Conservation (phyloP, 1,140 invertebrate species). For the Leptinotarsa defecta region DNA sequence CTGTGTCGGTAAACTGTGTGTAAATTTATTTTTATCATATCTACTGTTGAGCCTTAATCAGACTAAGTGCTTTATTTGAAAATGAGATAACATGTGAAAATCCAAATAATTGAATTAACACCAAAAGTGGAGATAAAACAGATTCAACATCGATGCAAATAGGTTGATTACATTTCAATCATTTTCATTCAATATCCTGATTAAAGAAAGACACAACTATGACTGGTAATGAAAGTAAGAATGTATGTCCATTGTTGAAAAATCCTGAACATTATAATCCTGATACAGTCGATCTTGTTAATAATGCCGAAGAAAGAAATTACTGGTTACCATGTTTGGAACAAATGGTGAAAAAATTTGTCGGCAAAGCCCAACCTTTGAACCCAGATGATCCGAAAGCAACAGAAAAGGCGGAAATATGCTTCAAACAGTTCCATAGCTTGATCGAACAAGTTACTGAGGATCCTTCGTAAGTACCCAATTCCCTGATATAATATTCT, state of each 20-base stretch:
- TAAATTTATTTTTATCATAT: background rate
- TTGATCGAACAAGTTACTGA: conserved; percentile 76
- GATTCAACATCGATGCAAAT: background rate
- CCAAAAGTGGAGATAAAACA: background rate
- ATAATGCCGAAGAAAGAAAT: conserved; percentile 82
- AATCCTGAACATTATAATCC: conserved; percentile 72
- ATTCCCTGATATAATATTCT: too few species aligned
- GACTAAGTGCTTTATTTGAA: background rate
- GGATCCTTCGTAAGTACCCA: conserved; percentile 76
- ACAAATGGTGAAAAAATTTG: conserved; percentile 78
- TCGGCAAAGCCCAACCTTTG: conserved; percentile 72
- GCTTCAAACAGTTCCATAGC: conserved; percentile 82
- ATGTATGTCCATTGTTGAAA: conserved; percentile 57
- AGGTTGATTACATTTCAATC: background rate
- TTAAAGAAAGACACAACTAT: conserved; percentile 24
- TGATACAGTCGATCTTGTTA: conserved; percentile 86
- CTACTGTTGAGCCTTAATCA: background rate
- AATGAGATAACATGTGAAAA: background rate
- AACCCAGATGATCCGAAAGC: conserved; percentile 79
- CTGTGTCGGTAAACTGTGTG: background rate
- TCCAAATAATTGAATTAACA: conserved; percentile 5
- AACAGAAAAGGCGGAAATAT: conserved; percentile 76
- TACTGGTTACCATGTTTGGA: conserved; percentile 95
- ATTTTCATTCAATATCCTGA: background rate
- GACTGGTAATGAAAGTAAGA: conserved; percentile 30